A percentile compares a stretch with the other conserved stretches of the same genome.
Evolutionary conservation across 37 sponge, comb jelly and placozoan species (phyloP).

Genomic region (Dysidea cf. avara): DNA sequence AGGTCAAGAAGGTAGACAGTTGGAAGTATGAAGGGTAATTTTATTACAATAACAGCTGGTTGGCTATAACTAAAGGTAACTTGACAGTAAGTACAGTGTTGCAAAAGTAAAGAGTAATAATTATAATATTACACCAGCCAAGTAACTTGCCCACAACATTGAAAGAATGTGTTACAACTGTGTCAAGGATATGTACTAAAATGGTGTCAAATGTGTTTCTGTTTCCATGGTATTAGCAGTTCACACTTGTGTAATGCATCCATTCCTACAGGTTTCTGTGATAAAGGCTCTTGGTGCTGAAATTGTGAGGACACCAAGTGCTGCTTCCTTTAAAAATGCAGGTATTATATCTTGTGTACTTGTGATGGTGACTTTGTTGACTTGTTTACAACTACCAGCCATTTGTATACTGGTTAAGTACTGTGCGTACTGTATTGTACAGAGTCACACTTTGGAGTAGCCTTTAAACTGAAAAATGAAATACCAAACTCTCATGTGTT

Average conservation of each 20-base stretch:
- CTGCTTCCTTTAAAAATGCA: slow-evolving; percentile 50
- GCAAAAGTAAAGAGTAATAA: too few species aligned
- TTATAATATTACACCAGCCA: too few species aligned
- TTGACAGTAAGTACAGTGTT: too few species aligned
- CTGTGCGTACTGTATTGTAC: slow-evolving; percentile 3
- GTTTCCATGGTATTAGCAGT: too few species aligned
- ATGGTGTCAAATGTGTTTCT: not conserved
- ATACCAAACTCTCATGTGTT: slow-evolving; percentile 68
- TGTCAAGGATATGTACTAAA: not conserved
- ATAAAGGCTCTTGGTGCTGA: slow-evolving; percentile 69
- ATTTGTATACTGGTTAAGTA: not conserved
- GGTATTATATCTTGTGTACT: slow-evolving; percentile 16
- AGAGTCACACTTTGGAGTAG: slow-evolving; percentile 71
- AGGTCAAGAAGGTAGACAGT: too few species aligned
- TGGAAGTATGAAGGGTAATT: too few species aligned
- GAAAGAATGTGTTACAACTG: too few species aligned
- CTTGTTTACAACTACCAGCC: not conserved
- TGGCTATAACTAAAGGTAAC: too few species aligned
- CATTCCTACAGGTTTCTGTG: slow-evolving; percentile 35
- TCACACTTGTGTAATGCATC: too few species aligned
- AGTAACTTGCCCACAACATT: too few species aligned
- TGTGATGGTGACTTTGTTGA: not conserved
- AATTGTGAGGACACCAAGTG: slow-evolving; percentile 65
- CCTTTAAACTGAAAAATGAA: slow-evolving; percentile 59
- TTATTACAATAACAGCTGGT: too few species aligned